phyloP scores from a whole-genome alignment of 2,888 invertebrate genomes.

The Beris chalybata region DNA sequence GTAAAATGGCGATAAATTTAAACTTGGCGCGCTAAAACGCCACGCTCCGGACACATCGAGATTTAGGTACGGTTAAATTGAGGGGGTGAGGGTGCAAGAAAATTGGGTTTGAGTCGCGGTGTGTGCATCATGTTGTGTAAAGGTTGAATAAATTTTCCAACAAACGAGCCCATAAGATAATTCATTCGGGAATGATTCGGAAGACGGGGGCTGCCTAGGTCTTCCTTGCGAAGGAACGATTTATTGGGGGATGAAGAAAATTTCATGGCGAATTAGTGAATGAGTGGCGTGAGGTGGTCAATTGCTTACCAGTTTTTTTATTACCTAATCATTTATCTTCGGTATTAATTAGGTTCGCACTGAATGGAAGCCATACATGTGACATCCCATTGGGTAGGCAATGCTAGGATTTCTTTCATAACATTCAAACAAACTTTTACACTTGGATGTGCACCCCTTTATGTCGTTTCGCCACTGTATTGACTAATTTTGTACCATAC shows the following conservation, averaged over 20 bases:
- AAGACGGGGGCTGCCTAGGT: background rate
- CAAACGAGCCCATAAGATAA: conserved; percentile 29
- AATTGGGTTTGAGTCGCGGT: too few species aligned
- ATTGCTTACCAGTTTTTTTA: too few species aligned
- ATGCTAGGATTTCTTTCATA: too few species aligned
- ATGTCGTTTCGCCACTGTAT: too few species aligned
- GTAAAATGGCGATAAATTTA: too few species aligned
- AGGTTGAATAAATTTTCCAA: conserved; percentile 36
- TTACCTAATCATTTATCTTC: too few species aligned
- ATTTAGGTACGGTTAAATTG: background rate
- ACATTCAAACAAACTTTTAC: too few species aligned
- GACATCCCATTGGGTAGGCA: too few species aligned
- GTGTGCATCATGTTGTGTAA: conserved; percentile 8
- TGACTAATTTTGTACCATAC: too few species aligned
- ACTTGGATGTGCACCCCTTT: too few species aligned
- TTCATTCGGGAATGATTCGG: conserved; percentile 5
- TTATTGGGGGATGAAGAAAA: conserved; percentile 29
- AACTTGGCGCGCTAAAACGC: background rate
- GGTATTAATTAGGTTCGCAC: too few species aligned
- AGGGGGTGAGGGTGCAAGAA: background rate
- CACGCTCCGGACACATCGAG: conserved; percentile 3
- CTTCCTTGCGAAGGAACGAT: background rate
- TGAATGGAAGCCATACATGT: too few species aligned
- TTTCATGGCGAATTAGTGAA: conserved; percentile 28
- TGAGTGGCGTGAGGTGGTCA: conserved; percentile 14